Evolutionary conservation across 2,797 vertebrate species (phyloP).

Genomic region (Cuculus canorus): DNA sequence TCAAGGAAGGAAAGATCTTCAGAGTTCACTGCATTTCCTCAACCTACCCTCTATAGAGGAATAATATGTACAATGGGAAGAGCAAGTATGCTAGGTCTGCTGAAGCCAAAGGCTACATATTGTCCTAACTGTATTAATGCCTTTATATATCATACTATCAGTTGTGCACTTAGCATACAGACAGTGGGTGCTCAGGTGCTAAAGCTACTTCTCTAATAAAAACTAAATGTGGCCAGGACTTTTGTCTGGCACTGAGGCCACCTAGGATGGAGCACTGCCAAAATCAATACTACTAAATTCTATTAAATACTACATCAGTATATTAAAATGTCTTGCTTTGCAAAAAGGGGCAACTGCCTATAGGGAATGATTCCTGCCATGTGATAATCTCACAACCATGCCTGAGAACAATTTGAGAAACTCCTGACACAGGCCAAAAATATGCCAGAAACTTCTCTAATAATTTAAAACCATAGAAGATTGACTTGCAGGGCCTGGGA

Average conservation of each 20-base stretch:
- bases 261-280: background rate
- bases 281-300: constrained; percentile 12
- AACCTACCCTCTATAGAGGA: background rate
- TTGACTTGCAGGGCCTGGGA: background rate
- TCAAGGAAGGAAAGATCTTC: background rate
- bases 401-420: constrained; percentile 24
- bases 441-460: constrained; percentile 3
- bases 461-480: background rate
- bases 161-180: background rate
- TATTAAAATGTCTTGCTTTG: constrained; percentile 5
- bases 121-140: background rate
- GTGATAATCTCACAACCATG: constrained; percentile 1
- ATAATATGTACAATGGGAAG: background rate
- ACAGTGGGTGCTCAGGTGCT: background rate
- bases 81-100: background rate
- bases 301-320: background rate
- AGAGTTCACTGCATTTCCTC: background rate
- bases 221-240: background rate
- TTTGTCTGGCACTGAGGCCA: background rate
- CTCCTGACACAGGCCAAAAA: background rate
- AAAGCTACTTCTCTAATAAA: background rate
- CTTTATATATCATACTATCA: background rate
- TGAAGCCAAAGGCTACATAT: background rate
- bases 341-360: background rate
- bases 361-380: background rate